Conservation (phyloP, 2,797 vertebrate genomes). For the Sciurus carolinensis region DNA sequence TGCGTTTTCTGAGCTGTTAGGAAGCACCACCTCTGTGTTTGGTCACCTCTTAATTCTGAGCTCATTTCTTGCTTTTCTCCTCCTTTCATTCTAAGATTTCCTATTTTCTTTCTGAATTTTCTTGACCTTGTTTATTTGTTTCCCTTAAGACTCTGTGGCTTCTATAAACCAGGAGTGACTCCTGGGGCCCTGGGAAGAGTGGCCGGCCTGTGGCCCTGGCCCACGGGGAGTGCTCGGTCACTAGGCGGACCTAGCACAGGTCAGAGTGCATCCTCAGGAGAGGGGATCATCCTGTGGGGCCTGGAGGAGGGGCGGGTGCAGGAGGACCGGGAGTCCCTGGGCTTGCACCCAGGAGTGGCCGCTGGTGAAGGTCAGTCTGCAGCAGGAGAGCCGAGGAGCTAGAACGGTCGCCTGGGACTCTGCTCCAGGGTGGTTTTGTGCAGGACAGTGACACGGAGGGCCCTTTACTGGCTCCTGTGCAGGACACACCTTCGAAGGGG, state of each 20-base stretch:
- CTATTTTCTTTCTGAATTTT: neutral
- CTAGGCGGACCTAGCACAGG: accelerated
- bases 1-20: neutral
- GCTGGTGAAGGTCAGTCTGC: neutral
- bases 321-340: neutral
- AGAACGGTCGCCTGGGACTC: no score
- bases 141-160: neutral
- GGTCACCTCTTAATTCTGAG: constrained; percentile 5
- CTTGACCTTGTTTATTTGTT: constrained; percentile 17
- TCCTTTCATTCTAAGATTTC: neutral
- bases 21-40: neutral
- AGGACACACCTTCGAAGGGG: neutral
- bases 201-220: neutral
- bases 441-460: no score
- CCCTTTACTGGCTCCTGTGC: neutral
- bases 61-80: neutral
- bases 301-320: neutral
- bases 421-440: no score
- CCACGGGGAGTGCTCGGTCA: neutral
- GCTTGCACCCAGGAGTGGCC: neutral
- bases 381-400: neutral
- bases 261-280: neutral
- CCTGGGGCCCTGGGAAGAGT: neutral
- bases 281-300: neutral
- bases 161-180: neutral